Evolutionary conservation across 2,888 invertebrate genomes (phyloP), one percentile per base, ranked within the genome.

Genomic region (Clostera curtula): DNA sequence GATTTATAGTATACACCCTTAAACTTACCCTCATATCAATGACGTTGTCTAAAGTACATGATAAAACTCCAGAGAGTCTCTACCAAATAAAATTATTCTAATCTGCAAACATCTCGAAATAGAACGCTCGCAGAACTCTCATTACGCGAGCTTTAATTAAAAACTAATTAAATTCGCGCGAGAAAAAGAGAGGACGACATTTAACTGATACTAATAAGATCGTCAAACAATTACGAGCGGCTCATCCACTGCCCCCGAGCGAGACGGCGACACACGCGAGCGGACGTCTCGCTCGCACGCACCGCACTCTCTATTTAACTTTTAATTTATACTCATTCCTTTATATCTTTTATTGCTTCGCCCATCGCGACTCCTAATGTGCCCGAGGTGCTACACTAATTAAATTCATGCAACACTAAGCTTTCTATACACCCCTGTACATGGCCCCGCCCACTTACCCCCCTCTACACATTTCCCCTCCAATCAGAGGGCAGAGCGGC

Each of bases 311-410:
- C 82, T 83, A 80, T 83, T 83, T 83, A 83, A 83, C 82, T 83
- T 82, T 83, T 83, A 82, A 83, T 83, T 83, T 83, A 83, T 83
- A 82, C 82, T 83, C 82, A 83, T 83, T 82, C 82, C 83, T 83
- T 83, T 83, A 83, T 83, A 83, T 82, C 82, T 83, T 83, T 83
- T 83, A 83, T 83, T 83, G 83, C 82, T 79, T 80, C 79, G 75
- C 82, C 82, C 83, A 77, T 79, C 74, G 82, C 80, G 76, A 68
- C 79, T 82, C 79, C 82, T 83, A 83, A 83, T 83, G 79, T 77
- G 82, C 73, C 75, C 65, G 79, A 82, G 82, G 82, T 80, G 82
- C 77, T 77, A 51, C 74, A 76, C 82, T 83, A 83, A 83, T 83
- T 83, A 83, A 83, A 83, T 83, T 83, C 82, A 82, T 80, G 80